Base-by-base conservation (phyloP, 2,888 invertebrate genomes). In the Gonocerus acuteangulatus region DNA sequence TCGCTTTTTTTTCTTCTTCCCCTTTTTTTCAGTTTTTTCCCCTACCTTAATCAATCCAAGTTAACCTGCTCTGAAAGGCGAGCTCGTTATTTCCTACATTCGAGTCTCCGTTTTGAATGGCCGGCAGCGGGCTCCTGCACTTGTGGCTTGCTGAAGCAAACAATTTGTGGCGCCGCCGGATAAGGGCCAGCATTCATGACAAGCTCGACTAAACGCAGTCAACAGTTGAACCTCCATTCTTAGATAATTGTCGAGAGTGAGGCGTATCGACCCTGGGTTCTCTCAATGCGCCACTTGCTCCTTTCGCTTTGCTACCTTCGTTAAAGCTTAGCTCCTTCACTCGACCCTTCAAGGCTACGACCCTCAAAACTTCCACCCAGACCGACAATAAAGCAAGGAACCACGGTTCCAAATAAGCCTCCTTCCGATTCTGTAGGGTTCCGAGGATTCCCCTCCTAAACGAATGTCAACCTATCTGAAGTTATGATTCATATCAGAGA, bases 1-100 rank as follows among this genome's bases (percentile, higher is more conserved):
- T 27, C 39, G 4, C 39, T n/a, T 39, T 11, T 39, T 39, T 32
- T 9, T n/a, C n/a, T 39, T 39, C 15, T 15, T 52, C 39, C 39
- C 39, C 52, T 19, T 47, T 19, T 21, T 47, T 47, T 47, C 21
- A 47, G 19, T 47, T 47, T 47, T 47, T 47, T 47, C 39, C 39
- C 39, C 15, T 15, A 52, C 39, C 36, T 52, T 52, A 52, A 52
- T 52, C 52, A 52, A 52, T 52, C 19, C 36, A 52, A 52, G 52
- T 52, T 52, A 52, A 52, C 52, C 52, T 52, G 52, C 52, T 21
- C n/a, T 52, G 52, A 52, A 52, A 52, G 39, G 52, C 52, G 52
- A 52, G 36, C 52, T 52, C 52, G 52, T 52, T 52, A 52, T 52
- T 52, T 52, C 52, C 52, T 52, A 52, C 39, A 52, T 52, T 52